Percentiles rank a stretch among this genome's conserved stretches.
Conservation (phyloP, 35 echinoderm and acorn worm genomes). For the Heliocidaris erythrogramma region DNA sequence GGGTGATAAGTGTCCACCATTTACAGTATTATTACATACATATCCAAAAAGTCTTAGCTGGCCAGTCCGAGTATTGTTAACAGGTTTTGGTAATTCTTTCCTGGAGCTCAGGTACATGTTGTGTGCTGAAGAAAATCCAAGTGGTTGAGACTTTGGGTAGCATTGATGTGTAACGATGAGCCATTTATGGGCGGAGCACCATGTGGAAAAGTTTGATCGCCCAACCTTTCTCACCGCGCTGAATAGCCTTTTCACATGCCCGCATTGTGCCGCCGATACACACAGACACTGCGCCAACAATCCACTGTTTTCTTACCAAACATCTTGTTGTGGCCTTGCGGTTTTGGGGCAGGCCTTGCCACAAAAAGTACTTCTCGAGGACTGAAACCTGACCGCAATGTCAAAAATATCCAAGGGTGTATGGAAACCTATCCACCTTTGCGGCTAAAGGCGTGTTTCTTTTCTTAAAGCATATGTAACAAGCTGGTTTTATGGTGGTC, state of each 20-base stretch:
- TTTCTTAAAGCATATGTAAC: neutral
- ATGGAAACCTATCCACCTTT: neutral
- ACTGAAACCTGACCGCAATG: constrained; percentile 35
- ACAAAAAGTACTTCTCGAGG: neutral
- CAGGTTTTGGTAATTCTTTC: too few species aligned
- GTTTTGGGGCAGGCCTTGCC: neutral
- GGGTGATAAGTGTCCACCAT: too few species aligned
- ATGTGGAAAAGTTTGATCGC: neutral
- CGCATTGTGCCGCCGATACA: neutral
- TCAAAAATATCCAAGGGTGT: constrained; percentile 23
- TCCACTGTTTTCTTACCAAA: neutral
- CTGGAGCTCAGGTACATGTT: neutral
- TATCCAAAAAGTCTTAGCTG: too few species aligned
- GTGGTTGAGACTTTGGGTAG: neutral
- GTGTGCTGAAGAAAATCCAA: neutral
- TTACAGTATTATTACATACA: too few species aligned
- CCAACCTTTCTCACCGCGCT: neutral
- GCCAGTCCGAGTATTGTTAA: too few species aligned
- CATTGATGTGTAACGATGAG: neutral
- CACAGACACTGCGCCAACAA: neutral
- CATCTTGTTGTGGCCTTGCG: neutral
- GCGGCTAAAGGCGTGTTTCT: neutral
- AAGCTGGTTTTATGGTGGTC: neutral
- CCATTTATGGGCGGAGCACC: neutral
- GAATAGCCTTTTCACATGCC: neutral